Conservation (phyloP, 2,888 invertebrate species). For the Carabus problematicus region DNA sequence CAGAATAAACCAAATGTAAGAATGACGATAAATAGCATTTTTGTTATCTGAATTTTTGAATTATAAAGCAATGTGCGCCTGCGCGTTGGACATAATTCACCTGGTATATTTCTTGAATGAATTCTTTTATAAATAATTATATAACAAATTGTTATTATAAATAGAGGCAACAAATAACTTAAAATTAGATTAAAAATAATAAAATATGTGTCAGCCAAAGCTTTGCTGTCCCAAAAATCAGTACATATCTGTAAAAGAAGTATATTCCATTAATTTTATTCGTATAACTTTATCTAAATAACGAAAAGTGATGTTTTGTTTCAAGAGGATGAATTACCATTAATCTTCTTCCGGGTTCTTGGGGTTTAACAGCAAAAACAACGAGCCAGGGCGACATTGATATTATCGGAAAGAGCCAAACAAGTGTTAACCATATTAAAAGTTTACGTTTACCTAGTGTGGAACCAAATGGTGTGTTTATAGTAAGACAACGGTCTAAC, state of each 20-base stretch:
- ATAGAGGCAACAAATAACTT: constrained; percentile 28
- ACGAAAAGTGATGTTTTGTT: neutral
- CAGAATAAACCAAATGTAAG: constrained; percentile 27
- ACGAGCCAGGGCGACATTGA: constrained; percentile 28
- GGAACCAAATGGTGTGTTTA: constrained; percentile 24
- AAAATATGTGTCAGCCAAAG: constrained; percentile 28
- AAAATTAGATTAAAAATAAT: constrained; percentile 22
- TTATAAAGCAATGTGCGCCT: constrained; percentile 15
- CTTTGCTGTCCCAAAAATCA: constrained; percentile 28
- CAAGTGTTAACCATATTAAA: constrained; percentile 4
- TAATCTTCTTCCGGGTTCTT: constrained; percentile 1
- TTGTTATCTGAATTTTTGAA: constrained; percentile 28
- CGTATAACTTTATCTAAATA: neutral
- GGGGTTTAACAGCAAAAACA: constrained; percentile 28
- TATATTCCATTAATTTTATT: neutral
- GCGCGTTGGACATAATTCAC: constrained; percentile 21
- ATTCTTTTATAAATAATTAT: constrained; percentile 26
- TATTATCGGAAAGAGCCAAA: constrained; percentile 18
- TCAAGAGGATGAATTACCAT: neutral
- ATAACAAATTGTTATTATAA: constrained; percentile 28
- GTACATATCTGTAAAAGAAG: constrained; percentile 29
- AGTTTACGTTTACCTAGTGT: constrained; percentile 16
- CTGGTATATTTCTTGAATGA: constrained; percentile 21
- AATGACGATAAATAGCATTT: constrained; percentile 32
- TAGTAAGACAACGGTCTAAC: constrained; percentile 27